Percentiles rank a stretch among this genome's conserved stretches.
phyloP scores from a whole-genome alignment of 1,140 invertebrate genomes.

The Pachypsylla venusta region DNA sequence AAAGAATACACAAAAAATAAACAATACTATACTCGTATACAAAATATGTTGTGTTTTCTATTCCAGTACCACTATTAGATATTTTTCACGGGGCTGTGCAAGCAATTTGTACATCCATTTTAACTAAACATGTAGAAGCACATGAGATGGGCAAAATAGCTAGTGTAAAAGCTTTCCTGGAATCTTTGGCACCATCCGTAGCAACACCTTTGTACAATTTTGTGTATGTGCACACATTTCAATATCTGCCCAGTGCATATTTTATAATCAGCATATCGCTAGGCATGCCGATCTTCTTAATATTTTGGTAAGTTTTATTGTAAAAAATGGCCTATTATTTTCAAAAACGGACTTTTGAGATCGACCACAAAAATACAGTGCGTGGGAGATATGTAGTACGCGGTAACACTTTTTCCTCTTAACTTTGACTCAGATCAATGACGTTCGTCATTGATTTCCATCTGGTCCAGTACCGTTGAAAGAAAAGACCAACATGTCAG shows the following conservation, averaged over 20 bases:
- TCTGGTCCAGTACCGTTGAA: no score
- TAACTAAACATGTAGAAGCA: slow-evolving; percentile 20
- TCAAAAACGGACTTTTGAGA: no score
- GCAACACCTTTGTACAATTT: slow-evolving; percentile 21
- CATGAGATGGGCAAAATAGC: slow-evolving; percentile 18
- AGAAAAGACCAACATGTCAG: no score
- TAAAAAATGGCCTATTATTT: no score
- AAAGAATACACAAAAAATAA: no score
- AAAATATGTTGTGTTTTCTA: no score
- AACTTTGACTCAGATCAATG: no score
- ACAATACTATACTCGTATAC: no score
- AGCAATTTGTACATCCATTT: slow-evolving; percentile 19
- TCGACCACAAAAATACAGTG: no score
- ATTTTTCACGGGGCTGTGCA: slow-evolving; percentile 20
- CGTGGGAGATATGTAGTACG: no score
- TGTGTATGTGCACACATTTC: slow-evolving; percentile 18
- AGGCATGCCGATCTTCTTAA: background rate
- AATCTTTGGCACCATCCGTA: slow-evolving; percentile 19
- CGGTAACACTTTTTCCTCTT: no score
- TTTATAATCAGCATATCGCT: slow-evolving; percentile 15
- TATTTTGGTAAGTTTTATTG: slow-evolving; percentile 3
- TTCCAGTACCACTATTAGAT: slow-evolving; percentile 21
- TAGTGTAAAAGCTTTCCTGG: slow-evolving; percentile 17
- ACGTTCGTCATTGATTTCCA: no score
- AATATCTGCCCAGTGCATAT: slow-evolving; percentile 18